A percentile compares a stretch with the other conserved stretches of the same genome.
phyloP scores from a whole-genome alignment of 2,888 invertebrate genomes.

The Plagodis pulveraria region DNA sequence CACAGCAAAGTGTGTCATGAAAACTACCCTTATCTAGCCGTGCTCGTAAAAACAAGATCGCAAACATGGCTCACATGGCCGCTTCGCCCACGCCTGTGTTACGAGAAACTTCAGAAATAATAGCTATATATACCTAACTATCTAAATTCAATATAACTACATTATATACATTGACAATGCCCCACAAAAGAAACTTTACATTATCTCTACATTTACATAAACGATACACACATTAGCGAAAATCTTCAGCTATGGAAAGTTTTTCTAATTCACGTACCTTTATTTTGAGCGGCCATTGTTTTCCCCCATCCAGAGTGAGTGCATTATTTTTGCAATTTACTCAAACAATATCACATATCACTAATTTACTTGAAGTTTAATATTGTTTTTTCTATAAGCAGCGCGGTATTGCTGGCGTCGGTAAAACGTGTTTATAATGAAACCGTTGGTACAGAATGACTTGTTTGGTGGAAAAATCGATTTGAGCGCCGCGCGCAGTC shows the following conservation, averaged over 20 bases:
- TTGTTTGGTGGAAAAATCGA: conserved; percentile 80
- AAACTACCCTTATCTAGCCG: conserved; percentile 58
- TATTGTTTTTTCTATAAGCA: conserved; percentile 33
- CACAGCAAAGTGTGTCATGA: conserved; percentile 33
- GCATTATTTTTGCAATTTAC: conserved; percentile 56
- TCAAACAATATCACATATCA: conserved; percentile 54
- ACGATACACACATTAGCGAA: conserved; percentile 26
- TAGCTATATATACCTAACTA: conserved; percentile 34
- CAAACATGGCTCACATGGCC: conserved; percentile 71
- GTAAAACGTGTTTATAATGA: conserved; percentile 72
- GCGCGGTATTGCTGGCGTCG: conserved; percentile 49
- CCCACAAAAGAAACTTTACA: conserved; percentile 46
- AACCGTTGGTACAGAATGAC: conserved; percentile 70
- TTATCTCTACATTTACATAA: conserved; percentile 43
- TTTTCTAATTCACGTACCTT: conserved; percentile 58
- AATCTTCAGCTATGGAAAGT: conserved; percentile 18
- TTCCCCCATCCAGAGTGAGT: conserved; percentile 44
- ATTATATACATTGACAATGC: conserved; percentile 47
- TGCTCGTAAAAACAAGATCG: conserved; percentile 60
- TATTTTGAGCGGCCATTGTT: conserved; percentile 78
- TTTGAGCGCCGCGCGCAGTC: conserved; percentile 75
- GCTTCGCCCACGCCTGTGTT: conserved; percentile 67
- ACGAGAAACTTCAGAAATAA: conserved; percentile 63
- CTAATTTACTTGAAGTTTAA: conserved; percentile 39
- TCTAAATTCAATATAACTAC: too few species aligned